Base-by-base conservation (phyloP, 2,797 vertebrate genomes). In the Ctenopoma multispine region DNA sequence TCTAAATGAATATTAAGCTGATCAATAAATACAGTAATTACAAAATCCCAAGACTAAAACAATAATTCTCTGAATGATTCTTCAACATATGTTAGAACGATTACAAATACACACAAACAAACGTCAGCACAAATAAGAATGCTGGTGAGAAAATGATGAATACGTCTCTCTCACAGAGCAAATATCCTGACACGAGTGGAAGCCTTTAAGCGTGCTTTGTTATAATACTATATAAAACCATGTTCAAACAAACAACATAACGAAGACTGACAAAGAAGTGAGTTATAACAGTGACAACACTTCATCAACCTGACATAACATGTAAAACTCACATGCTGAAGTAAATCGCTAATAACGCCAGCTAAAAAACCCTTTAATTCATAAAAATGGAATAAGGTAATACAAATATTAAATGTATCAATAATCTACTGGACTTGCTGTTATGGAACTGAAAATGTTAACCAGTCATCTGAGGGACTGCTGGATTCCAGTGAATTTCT, bases 401-500 rank as follows among this genome's bases (percentile, higher is more conserved):
- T 44, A 44, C 1, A 41, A 41, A 34, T 34, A 34, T 34, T 8
- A 34, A 34, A 34, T 34, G 7, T 34, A 34, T 34, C 31, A 34
- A 34, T 34, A 9, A 10, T 34, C 7, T 41, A 41, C 40, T 15
- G 14, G 5, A 41, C 13, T 41, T 15, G 5, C 40, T 41, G 13
- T 34, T 34, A 34, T 34, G 31, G 36, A 38, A 38, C 36, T 38
- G 11, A 13, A 13, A 38, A 38, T 38, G 12, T 44, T 18, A 44
- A 44, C 24, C 15, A 4, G 50, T 72, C 50, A 57, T 58, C 53
- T 50, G 59, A 5, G 41, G 13, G 24, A 59, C 12, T 44, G 57
- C 34, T 44, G 31, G 9, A 64, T 27, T 79, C 36, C 49, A 17
- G 34, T 44, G 31, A 34, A 65, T 76, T 29, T 49, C 44, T 76